Percentiles rank a stretch among this genome's conserved stretches.
Conservation (phyloP, 2,113 vertebrate genomes). For the Semnopithecus entellus region DNA sequence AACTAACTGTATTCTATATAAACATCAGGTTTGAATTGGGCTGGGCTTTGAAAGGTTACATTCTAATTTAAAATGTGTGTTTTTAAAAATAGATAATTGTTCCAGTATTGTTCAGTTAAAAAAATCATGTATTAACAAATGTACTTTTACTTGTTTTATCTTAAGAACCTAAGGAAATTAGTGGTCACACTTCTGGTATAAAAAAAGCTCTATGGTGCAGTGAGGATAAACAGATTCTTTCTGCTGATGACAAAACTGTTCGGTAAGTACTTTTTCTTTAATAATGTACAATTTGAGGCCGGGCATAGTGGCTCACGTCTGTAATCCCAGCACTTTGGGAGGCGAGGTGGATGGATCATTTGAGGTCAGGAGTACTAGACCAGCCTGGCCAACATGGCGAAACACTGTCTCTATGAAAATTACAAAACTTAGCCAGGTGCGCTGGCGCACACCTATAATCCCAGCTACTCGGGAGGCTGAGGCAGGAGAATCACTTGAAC, state of each 20-base stretch:
- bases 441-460: no score
- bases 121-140: conserved; percentile 42
- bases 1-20: neutral
- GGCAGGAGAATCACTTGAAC: no score
- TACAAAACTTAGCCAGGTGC: no score
- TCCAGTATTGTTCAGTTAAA: neutral
- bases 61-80: neutral
- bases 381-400: no score
- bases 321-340: no score
- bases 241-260: conserved; percentile 97
- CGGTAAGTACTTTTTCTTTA: conserved; percentile 85
- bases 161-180: conserved; percentile 93
- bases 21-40: neutral
- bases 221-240: conserved; percentile 95
- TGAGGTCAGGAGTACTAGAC: no score
- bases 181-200: conserved; percentile 96
- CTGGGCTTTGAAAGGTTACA: neutral
- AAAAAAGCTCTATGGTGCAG: conserved; percentile 98
- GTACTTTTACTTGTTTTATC: conserved; percentile 44
- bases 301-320: no score
- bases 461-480: no score
- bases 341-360: no score
- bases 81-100: neutral
- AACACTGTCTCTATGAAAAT: no score
- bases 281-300: neutral